Percentiles rank a stretch among this genome's conserved stretches.
Evolutionary conservation across 2,888 invertebrate genomes (phyloP).

Genomic region (Lypha dubia): DNA sequence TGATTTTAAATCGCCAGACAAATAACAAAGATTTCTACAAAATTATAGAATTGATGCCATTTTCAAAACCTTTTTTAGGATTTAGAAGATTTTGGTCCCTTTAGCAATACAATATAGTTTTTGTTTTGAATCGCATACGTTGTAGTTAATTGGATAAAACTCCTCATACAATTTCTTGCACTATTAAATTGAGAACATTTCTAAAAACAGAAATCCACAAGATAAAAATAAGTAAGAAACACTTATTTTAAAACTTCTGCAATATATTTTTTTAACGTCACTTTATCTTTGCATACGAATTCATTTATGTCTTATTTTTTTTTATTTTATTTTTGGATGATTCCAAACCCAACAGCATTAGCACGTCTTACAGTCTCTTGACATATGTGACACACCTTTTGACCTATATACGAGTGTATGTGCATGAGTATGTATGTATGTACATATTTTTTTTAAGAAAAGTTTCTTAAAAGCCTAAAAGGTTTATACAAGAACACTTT

Average conservation of each 20-base stretch:
- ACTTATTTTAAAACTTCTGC: conserved; percentile 35
- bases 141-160: neutral
- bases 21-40: too few relatives aligned
- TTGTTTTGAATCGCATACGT: too few relatives aligned
- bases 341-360: conserved; percentile 69
- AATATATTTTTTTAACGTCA: conserved; percentile 10
- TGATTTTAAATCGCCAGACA: too few relatives aligned
- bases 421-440: too few relatives aligned
- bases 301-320: conserved; percentile 30
- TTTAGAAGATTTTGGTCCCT: too few relatives aligned
- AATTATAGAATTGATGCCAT: too few relatives aligned
- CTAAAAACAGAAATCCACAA: conserved; percentile 59
- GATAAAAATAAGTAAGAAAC: conserved; percentile 39
- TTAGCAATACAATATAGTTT: too few relatives aligned
- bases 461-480: conserved; percentile 70
- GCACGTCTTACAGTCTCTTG: conserved; percentile 77
- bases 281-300: conserved; percentile 63
- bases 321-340: conserved; percentile 51
- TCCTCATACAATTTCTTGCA: neutral
- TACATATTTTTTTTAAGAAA: conserved; percentile 42
- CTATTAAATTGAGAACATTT: conserved; percentile 63
- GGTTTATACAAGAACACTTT: conserved; percentile 35
- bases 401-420: too few relatives aligned
- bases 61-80: too few relatives aligned
- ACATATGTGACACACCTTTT: conserved; percentile 80